A percentile compares a stretch with the other conserved stretches of the same genome.
These are phyloP conservation scores for Microhierax caerulescens DNA, from an alignment of 2,797 vertebrate genomes.

Conservation along the genomic window DNA sequence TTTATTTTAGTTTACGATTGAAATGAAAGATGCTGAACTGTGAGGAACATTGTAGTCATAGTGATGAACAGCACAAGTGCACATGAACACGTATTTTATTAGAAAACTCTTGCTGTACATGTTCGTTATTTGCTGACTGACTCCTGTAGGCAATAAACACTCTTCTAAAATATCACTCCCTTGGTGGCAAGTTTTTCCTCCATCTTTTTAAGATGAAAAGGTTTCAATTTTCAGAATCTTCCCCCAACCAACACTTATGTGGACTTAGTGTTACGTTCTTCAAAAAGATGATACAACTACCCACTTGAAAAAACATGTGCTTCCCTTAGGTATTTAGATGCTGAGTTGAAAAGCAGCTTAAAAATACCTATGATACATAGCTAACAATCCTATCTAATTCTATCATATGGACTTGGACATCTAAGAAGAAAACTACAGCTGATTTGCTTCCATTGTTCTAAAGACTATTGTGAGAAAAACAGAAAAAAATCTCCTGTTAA, in stretches of 20 bases:
- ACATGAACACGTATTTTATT: constrained; percentile 18
- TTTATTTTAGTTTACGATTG: not conserved
- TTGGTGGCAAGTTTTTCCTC: not conserved
- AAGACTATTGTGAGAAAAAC: not conserved
- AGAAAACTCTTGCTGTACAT: not conserved
- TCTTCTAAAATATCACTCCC: not conserved
- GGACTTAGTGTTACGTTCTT: not conserved
- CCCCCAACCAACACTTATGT: not conserved
- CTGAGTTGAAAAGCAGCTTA: not conserved
- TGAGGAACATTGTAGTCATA: constrained; percentile 33
- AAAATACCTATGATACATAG: not conserved
- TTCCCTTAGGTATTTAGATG: not conserved
- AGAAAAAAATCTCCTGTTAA: not conserved
- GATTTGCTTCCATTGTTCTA: not conserved
- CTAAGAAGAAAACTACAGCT: not conserved
- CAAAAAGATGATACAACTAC: not conserved
- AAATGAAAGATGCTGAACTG: not conserved
- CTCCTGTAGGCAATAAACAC: not conserved
- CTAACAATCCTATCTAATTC: not conserved
- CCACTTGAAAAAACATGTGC: not conserved
- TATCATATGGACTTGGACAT: not conserved
- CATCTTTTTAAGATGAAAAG: not conserved
- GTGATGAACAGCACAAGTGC: constrained; percentile 3
- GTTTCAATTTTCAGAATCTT: not conserved
- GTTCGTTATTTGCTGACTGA: not conserved